Percentiles rank a stretch among this genome's conserved stretches.
phyloP scores from a whole-genome alignment of 1,140 invertebrate species.

The Melitaea cinxia region DNA sequence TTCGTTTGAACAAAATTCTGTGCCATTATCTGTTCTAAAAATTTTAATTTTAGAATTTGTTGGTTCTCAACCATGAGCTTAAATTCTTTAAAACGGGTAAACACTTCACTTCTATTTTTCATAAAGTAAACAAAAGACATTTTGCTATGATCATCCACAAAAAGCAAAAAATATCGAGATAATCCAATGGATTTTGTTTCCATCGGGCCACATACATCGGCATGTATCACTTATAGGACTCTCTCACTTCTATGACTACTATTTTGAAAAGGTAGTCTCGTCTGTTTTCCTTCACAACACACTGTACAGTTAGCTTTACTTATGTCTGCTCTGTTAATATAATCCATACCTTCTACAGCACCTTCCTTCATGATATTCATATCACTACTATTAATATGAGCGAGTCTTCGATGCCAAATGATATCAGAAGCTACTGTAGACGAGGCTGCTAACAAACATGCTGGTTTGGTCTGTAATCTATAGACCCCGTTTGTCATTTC shows the following conservation, averaged over 20 bases:
- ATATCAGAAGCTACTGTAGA: background rate
- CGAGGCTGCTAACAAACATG: background rate
- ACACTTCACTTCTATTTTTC: background rate
- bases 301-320: conserved; percentile 29
- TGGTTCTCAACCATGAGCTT: background rate
- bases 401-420: background rate
- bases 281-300: conserved; percentile 44
- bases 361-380: background rate
- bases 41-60: too few relatives aligned
- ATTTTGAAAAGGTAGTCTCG: background rate
- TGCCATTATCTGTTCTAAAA: too few relatives aligned
- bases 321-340: background rate
- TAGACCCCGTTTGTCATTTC: background rate
- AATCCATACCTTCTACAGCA: background rate
- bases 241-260: background rate
- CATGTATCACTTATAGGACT: background rate
- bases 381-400: background rate
- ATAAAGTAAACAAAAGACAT: conserved; percentile 6
- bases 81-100: background rate
- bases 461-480: background rate
- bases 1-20: too few relatives aligned
- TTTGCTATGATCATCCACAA: background rate
- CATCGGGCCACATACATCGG: background rate
- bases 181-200: background rate
- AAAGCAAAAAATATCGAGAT: background rate